Conservation (phyloP, 2,888 invertebrate genomes). For the Hydriomena furcata region DNA sequence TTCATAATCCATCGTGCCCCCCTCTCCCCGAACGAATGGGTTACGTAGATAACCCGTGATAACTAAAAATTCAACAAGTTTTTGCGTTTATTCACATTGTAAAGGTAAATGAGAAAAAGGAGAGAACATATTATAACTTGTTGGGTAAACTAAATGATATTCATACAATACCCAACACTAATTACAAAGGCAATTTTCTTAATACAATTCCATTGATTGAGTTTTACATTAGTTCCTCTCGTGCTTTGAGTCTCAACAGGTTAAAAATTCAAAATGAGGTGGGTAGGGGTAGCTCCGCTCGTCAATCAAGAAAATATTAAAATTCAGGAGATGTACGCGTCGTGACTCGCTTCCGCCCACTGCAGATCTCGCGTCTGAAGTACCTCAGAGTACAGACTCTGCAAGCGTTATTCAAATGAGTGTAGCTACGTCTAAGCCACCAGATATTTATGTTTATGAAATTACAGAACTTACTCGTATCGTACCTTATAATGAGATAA, state of each 20-base stretch:
- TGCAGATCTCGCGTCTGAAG: not conserved
- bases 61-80: constrained; percentile 6
- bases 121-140: no score
- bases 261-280: constrained; percentile 9
- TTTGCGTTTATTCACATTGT: not conserved
- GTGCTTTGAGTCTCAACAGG: constrained; percentile 3
- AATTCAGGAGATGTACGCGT: constrained; percentile 29
- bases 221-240: not conserved
- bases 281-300: constrained; percentile 16
- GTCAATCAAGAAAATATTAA: constrained; percentile 44
- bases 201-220: no score
- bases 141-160: no score
- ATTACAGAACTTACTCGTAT: not conserved
- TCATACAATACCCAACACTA: no score
- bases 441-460: not conserved
- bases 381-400: not conserved
- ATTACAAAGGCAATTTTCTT: no score
- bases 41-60: not conserved
- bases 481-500: not conserved
- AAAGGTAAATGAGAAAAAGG: not conserved
- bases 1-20: constrained; percentile 1
- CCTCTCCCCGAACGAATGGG: not conserved
- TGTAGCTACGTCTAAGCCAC: not conserved
- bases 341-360: constrained; percentile 32
- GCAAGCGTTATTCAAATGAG: not conserved